phyloP scores from a whole-genome alignment of 2,113 vertebrate genomes.

The Podarcis muralis region DNA sequence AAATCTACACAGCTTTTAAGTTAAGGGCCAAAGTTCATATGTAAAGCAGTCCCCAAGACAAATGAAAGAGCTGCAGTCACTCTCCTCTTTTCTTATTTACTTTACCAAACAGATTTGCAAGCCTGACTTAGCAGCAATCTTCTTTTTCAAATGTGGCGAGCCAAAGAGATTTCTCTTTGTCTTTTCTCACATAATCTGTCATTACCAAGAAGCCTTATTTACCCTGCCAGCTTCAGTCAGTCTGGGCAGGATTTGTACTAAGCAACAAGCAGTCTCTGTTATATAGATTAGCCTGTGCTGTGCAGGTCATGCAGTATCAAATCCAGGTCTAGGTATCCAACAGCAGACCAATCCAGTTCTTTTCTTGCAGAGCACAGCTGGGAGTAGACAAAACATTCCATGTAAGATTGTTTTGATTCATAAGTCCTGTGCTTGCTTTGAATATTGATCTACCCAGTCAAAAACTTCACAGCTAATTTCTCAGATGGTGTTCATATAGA shows the following conservation, averaged over 20 bases:
- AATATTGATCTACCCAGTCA: not conserved
- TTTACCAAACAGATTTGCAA: conserved; percentile 3
- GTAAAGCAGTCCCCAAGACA: not conserved
- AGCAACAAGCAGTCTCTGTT: not conserved
- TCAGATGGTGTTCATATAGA: not conserved
- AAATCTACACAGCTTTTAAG: not conserved
- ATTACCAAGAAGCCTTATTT: not conserved
- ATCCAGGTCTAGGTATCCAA: not conserved
- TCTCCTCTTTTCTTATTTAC: conserved; percentile 5
- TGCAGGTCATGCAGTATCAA: not conserved
- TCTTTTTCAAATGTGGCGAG: conserved; percentile 3
- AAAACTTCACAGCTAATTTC: not conserved
- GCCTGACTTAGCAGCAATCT: not conserved
- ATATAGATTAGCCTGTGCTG: not conserved
- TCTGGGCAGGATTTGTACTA: not conserved
- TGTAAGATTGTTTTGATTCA: not conserved
- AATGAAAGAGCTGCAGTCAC: not conserved
- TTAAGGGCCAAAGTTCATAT: not conserved
- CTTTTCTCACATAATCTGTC: not conserved
- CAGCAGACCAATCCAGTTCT: not conserved
- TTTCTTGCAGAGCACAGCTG: not conserved
- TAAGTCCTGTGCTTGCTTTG: not conserved
- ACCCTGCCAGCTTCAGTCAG: not conserved
- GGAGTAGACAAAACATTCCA: not conserved
- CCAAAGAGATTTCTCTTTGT: not conserved